phyloP scores from a whole-genome alignment of 37 sponge, comb jelly and placozoan species.

The Amphimedon queenslandica region DNA sequence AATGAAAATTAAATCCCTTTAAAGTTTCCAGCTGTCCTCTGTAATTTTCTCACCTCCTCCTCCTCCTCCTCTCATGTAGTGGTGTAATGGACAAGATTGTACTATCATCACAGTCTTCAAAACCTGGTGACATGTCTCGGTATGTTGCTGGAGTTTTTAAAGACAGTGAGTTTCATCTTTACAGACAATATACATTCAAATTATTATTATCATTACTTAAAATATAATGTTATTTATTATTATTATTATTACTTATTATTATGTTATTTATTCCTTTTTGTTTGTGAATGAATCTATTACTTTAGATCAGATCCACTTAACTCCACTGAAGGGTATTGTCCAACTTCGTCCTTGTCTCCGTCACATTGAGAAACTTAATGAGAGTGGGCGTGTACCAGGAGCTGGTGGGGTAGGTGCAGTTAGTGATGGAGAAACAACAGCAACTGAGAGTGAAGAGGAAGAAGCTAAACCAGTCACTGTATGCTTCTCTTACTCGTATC shows the following conservation, averaged over 20 bases:
- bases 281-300: not conserved
- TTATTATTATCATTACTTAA: not conserved
- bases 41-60: too few relatives aligned
- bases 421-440: constrained; percentile 25
- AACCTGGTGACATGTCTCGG: not conserved
- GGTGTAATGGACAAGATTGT: constrained; percentile 59
- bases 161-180: constrained; percentile 39
- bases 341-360: constrained; percentile 52
- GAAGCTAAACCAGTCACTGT: constrained; percentile 68
- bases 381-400: not conserved
- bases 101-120: constrained; percentile 16
- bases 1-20: too few relatives aligned
- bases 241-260: too few relatives aligned
- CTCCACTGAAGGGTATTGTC: constrained; percentile 45
- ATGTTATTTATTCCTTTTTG: not conserved
- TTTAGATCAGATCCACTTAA: constrained; percentile 67
- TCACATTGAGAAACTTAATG: constrained; percentile 40
- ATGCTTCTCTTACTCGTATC: constrained; percentile 14
- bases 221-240: not conserved
- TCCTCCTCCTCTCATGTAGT: too few relatives aligned
- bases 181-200: not conserved
- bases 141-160: constrained; percentile 59
- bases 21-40: too few relatives aligned
- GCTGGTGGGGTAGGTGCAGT: not conserved
- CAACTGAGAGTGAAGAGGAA: constrained; percentile 68